Evolutionary conservation across 2,888 invertebrate genomes (phyloP), one percentile per base, ranked within the genome.

Genomic region (Clitarchus hookeri): DNA sequence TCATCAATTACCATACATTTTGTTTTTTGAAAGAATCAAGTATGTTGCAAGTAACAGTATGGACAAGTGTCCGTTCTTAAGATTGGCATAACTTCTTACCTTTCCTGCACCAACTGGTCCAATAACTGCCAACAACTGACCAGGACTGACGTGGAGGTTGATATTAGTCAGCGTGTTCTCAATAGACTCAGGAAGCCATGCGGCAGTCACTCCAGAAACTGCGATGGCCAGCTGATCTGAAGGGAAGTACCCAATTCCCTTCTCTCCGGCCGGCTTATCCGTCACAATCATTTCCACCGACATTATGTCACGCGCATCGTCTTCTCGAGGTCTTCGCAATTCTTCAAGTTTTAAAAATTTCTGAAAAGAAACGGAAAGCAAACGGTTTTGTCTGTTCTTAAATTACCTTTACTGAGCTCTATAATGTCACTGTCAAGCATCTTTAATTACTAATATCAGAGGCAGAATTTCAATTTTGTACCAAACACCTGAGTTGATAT

Each of bases 41-140:
- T n/a, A n/a, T n/a, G n/a, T n/a, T n/a, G n/a, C n/a, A n/a, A n/a
- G n/a, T n/a, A n/a, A n/a, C n/a, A n/a, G n/a, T n/a, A n/a, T n/a
- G n/a, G n/a, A n/a, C n/a, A n/a, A n/a, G n/a, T n/a, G n/a, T n/a
- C n/a, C n/a, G n/a, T n/a, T n/a, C n/a, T n/a, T n/a, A n/a, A n/a
- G n/a, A n/a, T n/a, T 36, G 4, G 36, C 4, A 36, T 48, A 16
- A 6, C 48, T 16, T 16, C 16, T 48, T 48, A 48, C 48, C 48
- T 48, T 48, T 2, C 89, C 89, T 16, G 86, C 87, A 23, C 90
- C 90, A n/a, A 89, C 89, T 23, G 86, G 89, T 13, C 90, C 90
- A 86, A 89, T 87, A 27, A 89, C 86, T 9, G 89, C 89, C 16
- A 89, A 36, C 13, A 89, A 87, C 80, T 88, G 86, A 36, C 88